Evolutionary conservation across 2,113 vertebrate species (phyloP).

Genomic region (Aspidoscelis tigris): DNA sequence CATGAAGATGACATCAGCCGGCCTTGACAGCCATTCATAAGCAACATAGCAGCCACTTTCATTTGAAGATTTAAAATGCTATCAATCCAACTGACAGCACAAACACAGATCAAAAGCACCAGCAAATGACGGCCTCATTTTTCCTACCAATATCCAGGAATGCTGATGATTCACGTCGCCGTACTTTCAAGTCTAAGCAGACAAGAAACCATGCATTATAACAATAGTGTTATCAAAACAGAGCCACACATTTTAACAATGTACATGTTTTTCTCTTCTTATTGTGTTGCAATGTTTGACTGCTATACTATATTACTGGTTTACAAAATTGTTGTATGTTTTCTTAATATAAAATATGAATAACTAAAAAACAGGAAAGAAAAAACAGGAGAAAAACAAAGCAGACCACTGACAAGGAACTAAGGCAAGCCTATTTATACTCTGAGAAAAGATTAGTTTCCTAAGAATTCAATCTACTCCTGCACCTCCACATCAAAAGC

Average conservation of each 20-base stretch:
- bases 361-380: too few species aligned
- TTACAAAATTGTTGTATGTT: too few species aligned
- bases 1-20: not conserved
- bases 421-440: not conserved
- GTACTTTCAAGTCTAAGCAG: conserved; percentile 8
- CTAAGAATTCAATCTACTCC: not conserved
- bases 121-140: not conserved
- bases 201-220: not conserved
- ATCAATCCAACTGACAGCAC: conserved; percentile 31
- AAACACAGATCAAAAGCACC: not conserved
- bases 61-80: not conserved
- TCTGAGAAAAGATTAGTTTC: not conserved
- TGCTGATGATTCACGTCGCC: not conserved
- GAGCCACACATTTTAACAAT: not conserved
- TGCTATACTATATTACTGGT: too few species aligned
- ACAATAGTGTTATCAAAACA: not conserved
- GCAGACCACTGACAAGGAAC: not conserved
- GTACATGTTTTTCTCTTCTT: too few species aligned
- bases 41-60: conserved; percentile 18
- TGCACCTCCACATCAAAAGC: too few species aligned
- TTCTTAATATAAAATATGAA: too few species aligned
- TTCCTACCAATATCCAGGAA: conserved; percentile 7
- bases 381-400: too few species aligned
- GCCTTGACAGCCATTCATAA: conserved; percentile 15
- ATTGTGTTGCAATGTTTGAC: too few species aligned